phyloP scores from a whole-genome alignment of 2,113 vertebrate genomes.

The Podarcis raffonei region DNA sequence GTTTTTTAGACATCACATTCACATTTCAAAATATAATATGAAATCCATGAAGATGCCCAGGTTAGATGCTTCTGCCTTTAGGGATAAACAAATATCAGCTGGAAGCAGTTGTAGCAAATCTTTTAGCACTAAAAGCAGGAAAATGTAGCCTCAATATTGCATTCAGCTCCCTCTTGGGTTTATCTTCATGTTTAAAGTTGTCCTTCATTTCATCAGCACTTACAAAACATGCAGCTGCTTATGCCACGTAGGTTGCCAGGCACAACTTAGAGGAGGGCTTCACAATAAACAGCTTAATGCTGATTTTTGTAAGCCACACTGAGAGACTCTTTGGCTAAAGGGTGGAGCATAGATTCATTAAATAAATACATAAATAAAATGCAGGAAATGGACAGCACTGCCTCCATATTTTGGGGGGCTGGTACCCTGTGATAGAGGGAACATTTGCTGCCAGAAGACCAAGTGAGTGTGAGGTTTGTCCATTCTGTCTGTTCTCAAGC shows the following conservation, averaged over 20 bases:
- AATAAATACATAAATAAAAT: background rate
- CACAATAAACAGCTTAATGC: too few species aligned
- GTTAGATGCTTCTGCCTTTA: constrained; percentile 22
- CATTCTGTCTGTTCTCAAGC: background rate
- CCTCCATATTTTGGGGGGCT: background rate
- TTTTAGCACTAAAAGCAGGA: constrained; percentile 21
- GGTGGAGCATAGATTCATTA: too few species aligned
- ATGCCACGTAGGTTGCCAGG: background rate
- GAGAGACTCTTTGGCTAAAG: too few species aligned
- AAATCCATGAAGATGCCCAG: constrained; percentile 35
- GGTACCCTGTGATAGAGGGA: background rate
- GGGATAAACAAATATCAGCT: constrained; percentile 45
- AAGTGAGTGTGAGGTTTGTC: background rate
- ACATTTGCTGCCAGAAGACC: background rate
- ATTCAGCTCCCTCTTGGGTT: background rate
- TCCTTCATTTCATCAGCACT: background rate
- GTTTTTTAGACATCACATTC: constrained; percentile 22
- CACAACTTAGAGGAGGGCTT: background rate
- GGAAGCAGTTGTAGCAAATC: constrained; percentile 24
- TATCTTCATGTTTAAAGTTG: background rate
- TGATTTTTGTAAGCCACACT: too few species aligned
- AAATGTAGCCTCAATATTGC: background rate
- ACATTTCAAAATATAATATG: background rate
- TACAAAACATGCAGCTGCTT: background rate
- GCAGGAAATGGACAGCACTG: background rate